These are phyloP conservation scores for Agrotis clavis DNA, from an alignment of 2,888 invertebrate species.

Conservation along the genomic window DNA sequence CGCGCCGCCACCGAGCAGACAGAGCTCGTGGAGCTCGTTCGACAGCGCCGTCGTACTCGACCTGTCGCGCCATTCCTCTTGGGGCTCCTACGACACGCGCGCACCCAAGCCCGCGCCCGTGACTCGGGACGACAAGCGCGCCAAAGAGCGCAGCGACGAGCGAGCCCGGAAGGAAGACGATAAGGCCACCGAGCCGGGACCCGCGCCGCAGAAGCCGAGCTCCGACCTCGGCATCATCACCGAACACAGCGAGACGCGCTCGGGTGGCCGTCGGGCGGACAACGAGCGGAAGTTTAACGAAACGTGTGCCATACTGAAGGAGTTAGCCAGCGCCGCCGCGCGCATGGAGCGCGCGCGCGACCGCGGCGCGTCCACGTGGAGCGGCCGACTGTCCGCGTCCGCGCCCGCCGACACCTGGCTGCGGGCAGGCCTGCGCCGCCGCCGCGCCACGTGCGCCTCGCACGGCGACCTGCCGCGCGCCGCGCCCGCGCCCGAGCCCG, in stretches of 20 bases:
- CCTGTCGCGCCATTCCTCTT: conserved; percentile 95
- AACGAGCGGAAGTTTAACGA: conserved; percentile 88
- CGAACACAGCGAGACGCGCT: conserved; percentile 78
- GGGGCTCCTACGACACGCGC: conserved; percentile 95
- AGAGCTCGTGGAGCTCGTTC: conserved; percentile 95
- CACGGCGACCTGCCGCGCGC: conserved; percentile 85
- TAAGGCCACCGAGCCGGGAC: conserved; percentile 43
- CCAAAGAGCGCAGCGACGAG: conserved; percentile 79
- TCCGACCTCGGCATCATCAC: conserved; percentile 84
- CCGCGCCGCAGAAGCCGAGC: conserved; percentile 68
- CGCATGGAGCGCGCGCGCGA: conserved; percentile 81
- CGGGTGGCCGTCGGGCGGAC: conserved; percentile 71
- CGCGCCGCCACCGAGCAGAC: conserved; percentile 89
- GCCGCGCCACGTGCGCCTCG: conserved; percentile 83
- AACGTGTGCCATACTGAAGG: conserved; percentile 92
- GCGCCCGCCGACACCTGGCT: conserved; percentile 92
- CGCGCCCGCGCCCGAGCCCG: conserved; percentile 68
- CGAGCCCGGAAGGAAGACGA: conserved; percentile 65
- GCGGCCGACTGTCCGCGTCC: conserved; percentile 86
- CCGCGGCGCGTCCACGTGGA: conserved; percentile 83
- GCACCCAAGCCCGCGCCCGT: conserved; percentile 72
- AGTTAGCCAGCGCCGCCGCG: conserved; percentile 87
- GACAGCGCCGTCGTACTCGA: conserved; percentile 95
- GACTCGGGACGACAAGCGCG: conserved; percentile 74
- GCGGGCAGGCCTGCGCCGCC: conserved; percentile 84